phyloP scores from a whole-genome alignment of 2,888 invertebrate species.

The Leptopilina syphax region DNA sequence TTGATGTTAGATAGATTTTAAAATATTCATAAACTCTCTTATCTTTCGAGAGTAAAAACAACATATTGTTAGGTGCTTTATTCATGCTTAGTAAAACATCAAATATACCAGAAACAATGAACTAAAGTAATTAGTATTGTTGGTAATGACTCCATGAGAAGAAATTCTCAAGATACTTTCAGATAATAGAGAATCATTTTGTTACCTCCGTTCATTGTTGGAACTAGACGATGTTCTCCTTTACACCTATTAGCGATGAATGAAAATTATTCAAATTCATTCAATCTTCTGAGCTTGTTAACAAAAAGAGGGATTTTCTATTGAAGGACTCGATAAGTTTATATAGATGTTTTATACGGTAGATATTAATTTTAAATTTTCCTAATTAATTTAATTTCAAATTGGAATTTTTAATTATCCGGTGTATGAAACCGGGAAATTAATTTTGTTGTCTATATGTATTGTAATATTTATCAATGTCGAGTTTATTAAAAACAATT shows the following conservation, averaged over 20 bases:
- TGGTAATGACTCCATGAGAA: conserved; percentile 36
- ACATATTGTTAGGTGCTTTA: conserved; percentile 26
- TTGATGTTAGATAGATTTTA: conserved; percentile 10
- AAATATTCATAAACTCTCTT: conserved; percentile 30
- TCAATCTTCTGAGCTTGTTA: conserved; percentile 9
- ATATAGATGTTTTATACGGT: too few species aligned
- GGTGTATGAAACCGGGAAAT: too few species aligned
- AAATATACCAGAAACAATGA: conserved; percentile 29
- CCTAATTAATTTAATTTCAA: too few species aligned
- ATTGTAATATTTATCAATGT: too few species aligned
- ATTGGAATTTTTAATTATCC: too few species aligned
- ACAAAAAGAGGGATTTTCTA: neutral
- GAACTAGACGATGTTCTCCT: conserved; percentile 1
- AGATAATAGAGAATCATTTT: conserved; percentile 33
- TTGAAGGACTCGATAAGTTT: too few species aligned
- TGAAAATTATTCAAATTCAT: neutral
- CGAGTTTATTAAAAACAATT: too few species aligned
- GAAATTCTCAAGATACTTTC: conserved; percentile 33
- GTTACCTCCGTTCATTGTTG: conserved; percentile 41
- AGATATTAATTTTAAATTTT: too few species aligned
- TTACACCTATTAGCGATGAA: conserved; percentile 21
- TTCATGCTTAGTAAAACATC: conserved; percentile 28
- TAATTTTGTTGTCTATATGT: neutral
- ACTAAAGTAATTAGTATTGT: conserved; percentile 36
- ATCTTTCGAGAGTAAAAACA: conserved; percentile 14